These are phyloP conservation scores for Centropyge bicolor DNA, from an alignment of 2,797 vertebrate genomes.

Conservation along the genomic window DNA sequence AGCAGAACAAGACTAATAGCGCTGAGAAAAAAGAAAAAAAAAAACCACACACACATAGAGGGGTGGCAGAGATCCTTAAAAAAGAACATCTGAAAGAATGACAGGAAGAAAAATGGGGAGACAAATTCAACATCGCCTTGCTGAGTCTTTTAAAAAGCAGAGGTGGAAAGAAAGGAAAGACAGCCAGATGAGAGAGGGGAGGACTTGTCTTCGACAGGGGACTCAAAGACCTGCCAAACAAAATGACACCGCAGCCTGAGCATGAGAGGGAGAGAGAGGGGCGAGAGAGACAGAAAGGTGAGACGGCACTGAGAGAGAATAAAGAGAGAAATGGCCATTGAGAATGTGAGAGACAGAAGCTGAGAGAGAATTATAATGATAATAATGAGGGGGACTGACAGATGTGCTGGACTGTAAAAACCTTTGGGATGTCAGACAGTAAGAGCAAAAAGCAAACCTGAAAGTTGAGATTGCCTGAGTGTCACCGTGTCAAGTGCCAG, in stretches of 20 bases:
- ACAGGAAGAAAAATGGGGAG: constrained; percentile 55
- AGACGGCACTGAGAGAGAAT: constrained; percentile 28
- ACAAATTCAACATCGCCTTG: constrained; percentile 55
- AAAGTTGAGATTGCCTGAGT: constrained; percentile 36
- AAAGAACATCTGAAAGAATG: constrained; percentile 49
- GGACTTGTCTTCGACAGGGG: constrained; percentile 50
- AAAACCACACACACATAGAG: constrained; percentile 6
- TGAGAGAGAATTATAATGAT: constrained; percentile 37
- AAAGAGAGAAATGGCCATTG: constrained; percentile 18
- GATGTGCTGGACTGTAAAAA: constrained; percentile 49
- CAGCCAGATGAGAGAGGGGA: constrained; percentile 48
- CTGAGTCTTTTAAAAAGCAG: constrained; percentile 48
- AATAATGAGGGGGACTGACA: constrained; percentile 56
- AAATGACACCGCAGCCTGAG: constrained; percentile 63
- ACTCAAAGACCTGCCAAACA: constrained; percentile 74
- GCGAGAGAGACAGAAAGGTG: constrained; percentile 42
- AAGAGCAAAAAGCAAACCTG: constrained; percentile 49
- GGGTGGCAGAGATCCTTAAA: constrained; percentile 14
- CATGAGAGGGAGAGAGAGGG: constrained; percentile 2
- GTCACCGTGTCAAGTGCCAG: constrained; percentile 44
- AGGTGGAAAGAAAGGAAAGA: constrained; percentile 41
- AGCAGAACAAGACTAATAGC: constrained; percentile 19
- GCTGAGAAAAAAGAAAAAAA: constrained; percentile 17
- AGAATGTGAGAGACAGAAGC: constrained; percentile 5
- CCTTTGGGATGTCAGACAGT: constrained; percentile 36